These are phyloP conservation scores for Pomatostomus ruficeps DNA, from an alignment of 2,113 vertebrate species.

Conservation along the genomic window DNA sequence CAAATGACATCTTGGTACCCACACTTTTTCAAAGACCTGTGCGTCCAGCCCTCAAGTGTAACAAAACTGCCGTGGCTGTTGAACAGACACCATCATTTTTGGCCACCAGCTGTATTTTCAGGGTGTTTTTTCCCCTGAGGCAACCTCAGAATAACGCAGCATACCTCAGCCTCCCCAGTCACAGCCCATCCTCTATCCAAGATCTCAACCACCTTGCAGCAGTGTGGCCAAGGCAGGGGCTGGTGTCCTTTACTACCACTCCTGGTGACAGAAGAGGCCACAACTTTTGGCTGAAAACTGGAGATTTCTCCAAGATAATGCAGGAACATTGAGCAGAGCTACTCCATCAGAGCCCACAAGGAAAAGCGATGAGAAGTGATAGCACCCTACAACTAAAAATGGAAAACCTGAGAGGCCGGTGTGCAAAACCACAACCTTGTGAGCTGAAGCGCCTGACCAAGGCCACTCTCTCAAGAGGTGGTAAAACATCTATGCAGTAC, in stretches of 20 bases:
- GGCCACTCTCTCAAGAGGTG: background rate
- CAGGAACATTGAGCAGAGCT: background rate
- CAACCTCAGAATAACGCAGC: background rate
- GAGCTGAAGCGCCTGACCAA: background rate
- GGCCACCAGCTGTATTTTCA: background rate
- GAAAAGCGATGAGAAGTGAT: accelerated
- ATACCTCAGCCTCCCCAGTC: background rate
- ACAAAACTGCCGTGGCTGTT: background rate
- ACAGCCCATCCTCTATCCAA: background rate
- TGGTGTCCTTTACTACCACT: background rate
- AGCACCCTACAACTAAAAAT: background rate
- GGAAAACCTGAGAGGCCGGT: background rate
- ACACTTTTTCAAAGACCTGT: background rate
- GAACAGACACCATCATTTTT: background rate
- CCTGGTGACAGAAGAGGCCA: background rate
- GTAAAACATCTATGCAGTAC: accelerated
- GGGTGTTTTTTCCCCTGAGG: background rate
- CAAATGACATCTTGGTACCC: background rate
- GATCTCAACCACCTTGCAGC: background rate
- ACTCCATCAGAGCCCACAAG: background rate
- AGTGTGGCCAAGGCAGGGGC: accelerated
- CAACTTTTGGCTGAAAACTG: background rate
- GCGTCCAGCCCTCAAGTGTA: background rate
- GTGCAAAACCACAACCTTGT: background rate
- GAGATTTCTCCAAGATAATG: background rate